phyloP scores from a whole-genome alignment of 2,113 vertebrate species.

The Gavialis gangeticus region DNA sequence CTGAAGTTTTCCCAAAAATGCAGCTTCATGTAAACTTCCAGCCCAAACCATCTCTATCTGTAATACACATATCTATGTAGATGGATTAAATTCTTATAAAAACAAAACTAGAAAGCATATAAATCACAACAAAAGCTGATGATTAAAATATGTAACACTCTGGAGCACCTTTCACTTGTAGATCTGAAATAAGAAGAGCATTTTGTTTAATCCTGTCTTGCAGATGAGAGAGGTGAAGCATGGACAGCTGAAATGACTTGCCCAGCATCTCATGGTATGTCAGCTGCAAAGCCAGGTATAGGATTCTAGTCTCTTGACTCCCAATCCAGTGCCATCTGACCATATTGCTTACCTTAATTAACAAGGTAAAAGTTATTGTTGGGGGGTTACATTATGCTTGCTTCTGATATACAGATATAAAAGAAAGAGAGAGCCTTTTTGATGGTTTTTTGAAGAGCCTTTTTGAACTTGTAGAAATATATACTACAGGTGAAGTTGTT shows the following conservation, averaged over 20 bases:
- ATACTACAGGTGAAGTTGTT: not conserved
- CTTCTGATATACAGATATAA: not conserved
- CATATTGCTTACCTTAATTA: not conserved
- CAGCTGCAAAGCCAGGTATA: not conserved
- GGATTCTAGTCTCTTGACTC: not conserved
- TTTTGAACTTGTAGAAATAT: not conserved
- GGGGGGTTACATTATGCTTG: not conserved
- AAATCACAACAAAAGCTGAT: not conserved
- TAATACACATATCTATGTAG: too few relatives aligned
- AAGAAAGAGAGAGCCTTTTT: too few relatives aligned
- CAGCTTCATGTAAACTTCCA: too few relatives aligned
- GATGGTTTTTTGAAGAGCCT: too few relatives aligned
- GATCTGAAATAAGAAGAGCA: not conserved
- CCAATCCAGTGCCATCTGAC: not conserved
- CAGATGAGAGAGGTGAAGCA: not conserved
- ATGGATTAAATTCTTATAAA: not conserved
- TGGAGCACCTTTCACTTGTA: not conserved
- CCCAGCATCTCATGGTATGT: not conserved
- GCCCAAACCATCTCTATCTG: too few relatives aligned
- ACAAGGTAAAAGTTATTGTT: not conserved
- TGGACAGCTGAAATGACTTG: not conserved
- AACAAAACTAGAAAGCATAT: not conserved
- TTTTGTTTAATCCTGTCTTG: not conserved
- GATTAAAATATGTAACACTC: not conserved
- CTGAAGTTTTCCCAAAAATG: too few relatives aligned